phyloP scores from a whole-genome alignment of 2,113 vertebrate genomes.

The Semnornis frantzii region DNA sequence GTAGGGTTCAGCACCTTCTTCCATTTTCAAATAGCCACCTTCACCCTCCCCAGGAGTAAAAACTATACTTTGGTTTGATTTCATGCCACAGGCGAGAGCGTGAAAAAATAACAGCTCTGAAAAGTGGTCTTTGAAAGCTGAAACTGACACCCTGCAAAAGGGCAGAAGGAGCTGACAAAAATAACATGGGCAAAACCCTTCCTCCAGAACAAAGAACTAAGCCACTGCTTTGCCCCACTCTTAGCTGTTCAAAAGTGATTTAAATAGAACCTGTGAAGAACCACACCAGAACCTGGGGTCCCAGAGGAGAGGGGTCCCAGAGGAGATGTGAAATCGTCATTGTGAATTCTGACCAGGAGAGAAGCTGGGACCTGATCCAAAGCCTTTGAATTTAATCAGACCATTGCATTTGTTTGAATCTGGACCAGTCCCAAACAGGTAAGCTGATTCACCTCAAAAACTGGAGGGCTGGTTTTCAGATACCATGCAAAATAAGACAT shows the following conservation, averaged over 20 bases:
- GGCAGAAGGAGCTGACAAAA: not conserved
- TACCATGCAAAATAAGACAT: not conserved
- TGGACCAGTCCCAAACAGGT: not conserved
- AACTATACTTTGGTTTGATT: not conserved
- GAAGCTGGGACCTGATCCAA: not conserved
- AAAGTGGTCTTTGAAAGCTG: not conserved
- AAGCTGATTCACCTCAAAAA: not conserved
- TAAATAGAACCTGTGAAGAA: not conserved
- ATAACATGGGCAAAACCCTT: not conserved
- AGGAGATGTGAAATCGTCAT: not conserved
- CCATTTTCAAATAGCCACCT: not conserved
- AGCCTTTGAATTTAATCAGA: not conserved
- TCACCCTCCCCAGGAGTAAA: not conserved
- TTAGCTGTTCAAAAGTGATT: not conserved
- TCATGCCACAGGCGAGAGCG: not conserved
- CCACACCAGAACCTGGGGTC: not conserved
- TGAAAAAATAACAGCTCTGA: constrained; percentile 7
- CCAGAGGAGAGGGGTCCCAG: not conserved
- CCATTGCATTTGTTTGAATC: not conserved
- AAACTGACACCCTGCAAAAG: not conserved
- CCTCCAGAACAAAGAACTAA: not conserved
- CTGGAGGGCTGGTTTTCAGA: not conserved
- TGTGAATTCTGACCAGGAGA: not conserved
- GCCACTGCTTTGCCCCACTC: not conserved
- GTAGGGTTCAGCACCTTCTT: not conserved